phyloP scores from a whole-genome alignment of 1,140 invertebrate species.

The Drosophila gunungcola region DNA sequence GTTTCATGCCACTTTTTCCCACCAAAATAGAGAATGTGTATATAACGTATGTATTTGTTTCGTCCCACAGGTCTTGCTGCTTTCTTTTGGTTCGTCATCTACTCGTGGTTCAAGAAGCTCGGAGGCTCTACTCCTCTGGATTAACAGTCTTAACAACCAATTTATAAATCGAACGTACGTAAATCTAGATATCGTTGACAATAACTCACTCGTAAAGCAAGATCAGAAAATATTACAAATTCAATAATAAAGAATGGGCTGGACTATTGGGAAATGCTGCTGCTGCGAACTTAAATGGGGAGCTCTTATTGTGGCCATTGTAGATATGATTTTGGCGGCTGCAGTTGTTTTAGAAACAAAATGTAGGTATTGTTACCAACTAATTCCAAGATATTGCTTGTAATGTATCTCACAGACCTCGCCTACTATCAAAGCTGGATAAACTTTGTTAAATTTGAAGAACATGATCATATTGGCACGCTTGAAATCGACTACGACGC shows the following conservation, averaged over 20 bases:
- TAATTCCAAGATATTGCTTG: not conserved
- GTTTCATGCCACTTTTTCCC: too few species aligned
- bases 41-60: too few species aligned
- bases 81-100: not conserved
- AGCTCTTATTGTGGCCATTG: not conserved
- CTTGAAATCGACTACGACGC: not conserved
- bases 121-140: not conserved
- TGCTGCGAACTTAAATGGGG: conserved; percentile 2
- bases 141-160: not conserved
- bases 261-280: not conserved
- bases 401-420: not conserved
- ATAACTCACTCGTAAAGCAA: too few species aligned
- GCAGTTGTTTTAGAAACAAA: conserved; percentile 3
- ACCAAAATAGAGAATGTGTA: too few species aligned
- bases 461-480: not conserved
- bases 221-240: too few species aligned
- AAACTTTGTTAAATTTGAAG: not conserved
- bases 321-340: not conserved
- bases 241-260: not conserved
- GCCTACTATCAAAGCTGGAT: not conserved
- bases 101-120: conserved; percentile 1
- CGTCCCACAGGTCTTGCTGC: not conserved
- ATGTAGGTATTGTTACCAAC: not conserved
- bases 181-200: not conserved
- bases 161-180: not conserved